Percentiles rank a stretch among this genome's conserved stretches.
These are phyloP conservation scores for Xiphorhynchus erythropygius DNA, from an alignment of 2,797 vertebrate species.

Conservation along the genomic window DNA sequence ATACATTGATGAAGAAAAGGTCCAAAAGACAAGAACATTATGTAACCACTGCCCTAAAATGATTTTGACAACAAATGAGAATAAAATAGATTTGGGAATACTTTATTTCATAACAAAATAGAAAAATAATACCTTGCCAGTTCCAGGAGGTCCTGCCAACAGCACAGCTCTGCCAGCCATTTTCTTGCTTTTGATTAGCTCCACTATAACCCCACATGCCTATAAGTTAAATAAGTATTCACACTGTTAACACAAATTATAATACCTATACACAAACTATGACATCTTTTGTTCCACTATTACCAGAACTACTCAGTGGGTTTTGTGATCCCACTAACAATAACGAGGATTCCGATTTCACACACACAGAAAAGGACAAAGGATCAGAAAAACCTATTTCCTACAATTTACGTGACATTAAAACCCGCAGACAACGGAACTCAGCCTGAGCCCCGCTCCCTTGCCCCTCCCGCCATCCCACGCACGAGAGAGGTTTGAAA, in stretches of 20 bases:
- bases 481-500: neutral
- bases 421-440: neutral
- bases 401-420: neutral
- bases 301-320: fast-evolving
- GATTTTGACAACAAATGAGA: neutral
- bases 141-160: conserved; percentile 95
- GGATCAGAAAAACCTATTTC: fast-evolving
- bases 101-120: neutral
- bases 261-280: neutral
- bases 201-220: conserved; percentile 97
- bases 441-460: neutral
- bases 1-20: fast-evolving
- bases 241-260: neutral
- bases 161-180: conserved; percentile 96
- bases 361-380: fast-evolving
- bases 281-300: neutral
- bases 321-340: neutral
- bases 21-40: neutral
- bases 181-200: conserved; percentile 96
- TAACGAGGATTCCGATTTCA: neutral
- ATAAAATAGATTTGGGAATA: neutral
- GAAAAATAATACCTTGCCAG: conserved; percentile 88
- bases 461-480: neutral
- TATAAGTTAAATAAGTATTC: conserved; percentile 54
- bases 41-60: neutral